Percentiles rank a stretch among this genome's conserved stretches.
Evolutionary conservation across 1,140 invertebrate genomes (phyloP).

Genomic region (Drosophila pseudoananassae): DNA sequence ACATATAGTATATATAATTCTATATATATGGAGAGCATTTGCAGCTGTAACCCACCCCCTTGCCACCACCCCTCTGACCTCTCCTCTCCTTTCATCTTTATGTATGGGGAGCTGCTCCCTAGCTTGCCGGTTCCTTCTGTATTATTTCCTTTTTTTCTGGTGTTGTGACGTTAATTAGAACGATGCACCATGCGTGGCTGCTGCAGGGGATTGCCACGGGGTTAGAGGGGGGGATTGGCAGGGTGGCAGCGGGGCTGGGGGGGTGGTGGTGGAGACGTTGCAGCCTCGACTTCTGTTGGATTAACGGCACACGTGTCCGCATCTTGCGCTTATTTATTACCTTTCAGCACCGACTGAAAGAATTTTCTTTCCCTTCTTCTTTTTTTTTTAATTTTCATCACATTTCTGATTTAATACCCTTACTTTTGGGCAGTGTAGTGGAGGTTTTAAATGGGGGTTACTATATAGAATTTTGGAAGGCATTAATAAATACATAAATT

Average conservation of each 20-base stretch:
- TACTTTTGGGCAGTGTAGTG: neutral
- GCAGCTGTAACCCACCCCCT: constrained; percentile 46
- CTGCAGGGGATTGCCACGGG: constrained; percentile 32
- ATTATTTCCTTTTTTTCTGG: constrained; percentile 20
- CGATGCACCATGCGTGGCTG: constrained; percentile 68
- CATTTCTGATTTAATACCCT: constrained; percentile 43
- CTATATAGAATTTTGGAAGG: no score
- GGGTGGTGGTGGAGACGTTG: constrained; percentile 3
- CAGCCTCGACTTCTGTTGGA: constrained; percentile 54
- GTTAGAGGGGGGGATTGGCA: constrained; percentile 1
- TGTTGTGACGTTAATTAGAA: constrained; percentile 72
- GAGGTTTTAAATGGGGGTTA: no score
- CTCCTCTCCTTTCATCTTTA: neutral
- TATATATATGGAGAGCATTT: constrained; percentile 11
- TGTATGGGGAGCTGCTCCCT: neutral
- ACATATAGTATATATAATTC: constrained; percentile 35
- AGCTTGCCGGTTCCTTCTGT: neutral
- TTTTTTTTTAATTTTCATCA: constrained; percentile 16
- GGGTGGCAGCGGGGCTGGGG: neutral
- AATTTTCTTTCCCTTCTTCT: constrained; percentile 54
- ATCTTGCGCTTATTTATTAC: constrained; percentile 79
- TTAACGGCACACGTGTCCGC: constrained; percentile 79
- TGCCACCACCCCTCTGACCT: neutral
- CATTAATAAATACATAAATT: no score
- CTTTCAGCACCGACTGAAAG: constrained; percentile 65